Conservation (phyloP, 2,113 vertebrate genomes). For the Centrocercus urophasianus region DNA sequence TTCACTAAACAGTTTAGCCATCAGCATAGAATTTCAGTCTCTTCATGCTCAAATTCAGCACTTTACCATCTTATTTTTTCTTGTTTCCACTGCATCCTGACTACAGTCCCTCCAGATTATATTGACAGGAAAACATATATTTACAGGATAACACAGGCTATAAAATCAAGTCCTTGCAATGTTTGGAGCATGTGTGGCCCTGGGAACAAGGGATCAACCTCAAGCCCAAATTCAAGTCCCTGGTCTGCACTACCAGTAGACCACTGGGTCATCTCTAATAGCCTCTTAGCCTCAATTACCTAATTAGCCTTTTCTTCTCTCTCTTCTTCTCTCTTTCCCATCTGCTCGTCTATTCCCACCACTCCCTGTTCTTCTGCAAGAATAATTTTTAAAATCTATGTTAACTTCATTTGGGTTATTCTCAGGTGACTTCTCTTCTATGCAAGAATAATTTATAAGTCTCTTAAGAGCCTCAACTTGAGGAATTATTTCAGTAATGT, state of each 20-base stretch:
- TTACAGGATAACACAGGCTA: neutral
- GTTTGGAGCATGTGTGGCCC: neutral
- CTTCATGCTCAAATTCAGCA: neutral
- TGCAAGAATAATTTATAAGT: slow-evolving; percentile 70
- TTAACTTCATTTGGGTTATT: slow-evolving; percentile 75
- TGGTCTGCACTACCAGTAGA: slow-evolving; percentile 42
- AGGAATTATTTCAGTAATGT: slow-evolving; percentile 44
- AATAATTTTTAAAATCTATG: slow-evolving; percentile 72
- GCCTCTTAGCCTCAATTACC: slow-evolving; percentile 74
- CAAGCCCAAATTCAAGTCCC: slow-evolving; percentile 51
- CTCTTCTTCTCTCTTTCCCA: slow-evolving; percentile 64
- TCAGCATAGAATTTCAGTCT: neutral
- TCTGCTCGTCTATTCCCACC: slow-evolving; percentile 77
- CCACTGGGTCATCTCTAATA: slow-evolving; percentile 69
- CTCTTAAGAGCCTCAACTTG: slow-evolving; percentile 52
- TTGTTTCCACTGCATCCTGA: neutral
- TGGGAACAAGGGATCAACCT: slow-evolving; percentile 37
- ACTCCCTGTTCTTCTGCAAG: slow-evolving; percentile 68
- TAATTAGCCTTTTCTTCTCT: slow-evolving; percentile 70
- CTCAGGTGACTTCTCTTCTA: slow-evolving; percentile 63
- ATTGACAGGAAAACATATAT: neutral
- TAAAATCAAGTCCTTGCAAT: neutral
- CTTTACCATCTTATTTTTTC: neutral
- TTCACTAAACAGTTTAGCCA: neutral
- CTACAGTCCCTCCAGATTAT: neutral